phyloP scores from a whole-genome alignment of 2,113 vertebrate genomes.

The Oreochromis niloticus region DNA sequence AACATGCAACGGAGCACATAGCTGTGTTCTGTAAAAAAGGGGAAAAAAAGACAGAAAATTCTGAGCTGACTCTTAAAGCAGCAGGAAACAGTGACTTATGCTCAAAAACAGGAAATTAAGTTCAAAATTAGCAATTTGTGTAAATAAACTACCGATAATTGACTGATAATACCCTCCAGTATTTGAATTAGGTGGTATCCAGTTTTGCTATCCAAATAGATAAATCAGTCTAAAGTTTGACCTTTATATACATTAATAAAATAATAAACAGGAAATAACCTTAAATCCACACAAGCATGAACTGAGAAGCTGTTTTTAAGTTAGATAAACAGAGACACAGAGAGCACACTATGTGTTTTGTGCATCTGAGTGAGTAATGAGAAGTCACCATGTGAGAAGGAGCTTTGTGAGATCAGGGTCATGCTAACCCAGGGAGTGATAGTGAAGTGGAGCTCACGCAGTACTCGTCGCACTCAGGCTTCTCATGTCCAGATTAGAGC shows the following conservation, averaged over 20 bases:
- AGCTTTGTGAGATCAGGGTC: conserved; percentile 22
- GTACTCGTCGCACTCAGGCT: not conserved
- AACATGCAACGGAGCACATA: not conserved
- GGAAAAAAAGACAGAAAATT: not conserved
- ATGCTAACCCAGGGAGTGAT: conserved; percentile 22
- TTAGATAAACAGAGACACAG: not conserved
- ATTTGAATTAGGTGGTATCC: not conserved
- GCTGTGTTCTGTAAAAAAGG: not conserved
- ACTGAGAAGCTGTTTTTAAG: not conserved
- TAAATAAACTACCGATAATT: not conserved
- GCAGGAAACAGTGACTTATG: not conserved
- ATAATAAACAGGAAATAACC: not conserved
- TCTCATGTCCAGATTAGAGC: not conserved
- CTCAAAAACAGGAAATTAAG: not conserved
- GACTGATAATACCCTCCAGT: not conserved
- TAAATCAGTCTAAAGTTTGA: not conserved
- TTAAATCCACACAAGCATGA: not conserved
- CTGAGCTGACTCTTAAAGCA: not conserved
- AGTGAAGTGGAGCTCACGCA: not conserved
- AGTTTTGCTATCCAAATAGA: not conserved
- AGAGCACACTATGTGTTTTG: not conserved
- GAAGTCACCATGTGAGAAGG: conserved; percentile 12
- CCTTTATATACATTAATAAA: not conserved
- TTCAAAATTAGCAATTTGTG: not conserved
- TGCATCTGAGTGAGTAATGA: conserved; percentile 4